Evolutionary conservation across 2,888 invertebrate species (phyloP), one percentile per base, ranked within the genome.

Genomic region (Drosophila dives): DNA sequence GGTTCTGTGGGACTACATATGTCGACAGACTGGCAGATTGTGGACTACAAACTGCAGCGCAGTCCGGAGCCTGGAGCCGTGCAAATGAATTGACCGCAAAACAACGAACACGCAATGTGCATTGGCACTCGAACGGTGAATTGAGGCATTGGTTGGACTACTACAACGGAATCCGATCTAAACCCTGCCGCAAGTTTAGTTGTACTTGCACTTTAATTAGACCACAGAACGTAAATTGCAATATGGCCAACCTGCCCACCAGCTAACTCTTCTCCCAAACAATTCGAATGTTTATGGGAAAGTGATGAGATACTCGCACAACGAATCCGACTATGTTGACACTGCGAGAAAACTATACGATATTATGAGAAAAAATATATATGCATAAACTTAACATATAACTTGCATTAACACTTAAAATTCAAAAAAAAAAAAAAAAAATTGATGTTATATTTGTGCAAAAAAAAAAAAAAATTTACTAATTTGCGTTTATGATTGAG

Each of bases 181-280:
- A 64, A 79, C 79, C 74, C 70, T 72, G 75, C 87, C 82, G 66
- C 90, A 86, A 79, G 79, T 84, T 83, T 75, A 78, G 81, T 76
- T 90, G 84, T 89, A 83, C 69, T 86, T 89, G 87, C 90, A 86
- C 89, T 86, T 86, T 86, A 86, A 86, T 86, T 86, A 86, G 86
- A 86, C 86, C 86, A 73, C 90, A 86, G 86, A 87, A 89, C 86
- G 90, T 89, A 86, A 90, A 86, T 86, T 90, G 86, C 85, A 89
- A 84, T 90, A 86, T 90, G 72, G 83, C 75, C 73, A 69, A 40
- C 58, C 32, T 51, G 23, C 50, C 62, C 38, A 38, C 60, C 23
- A 32, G 15, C 20, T 26, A 55, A 17, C 38, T 29, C 34, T 36
- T 36, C 58, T 58, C 40, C 49, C 51, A 38, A 72, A 70, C 54